A percentile compares a stretch with the other conserved stretches of the same genome.
Evolutionary conservation across 1,140 invertebrate genomes (phyloP).

Genomic region (Bicyclus anynana): DNA sequence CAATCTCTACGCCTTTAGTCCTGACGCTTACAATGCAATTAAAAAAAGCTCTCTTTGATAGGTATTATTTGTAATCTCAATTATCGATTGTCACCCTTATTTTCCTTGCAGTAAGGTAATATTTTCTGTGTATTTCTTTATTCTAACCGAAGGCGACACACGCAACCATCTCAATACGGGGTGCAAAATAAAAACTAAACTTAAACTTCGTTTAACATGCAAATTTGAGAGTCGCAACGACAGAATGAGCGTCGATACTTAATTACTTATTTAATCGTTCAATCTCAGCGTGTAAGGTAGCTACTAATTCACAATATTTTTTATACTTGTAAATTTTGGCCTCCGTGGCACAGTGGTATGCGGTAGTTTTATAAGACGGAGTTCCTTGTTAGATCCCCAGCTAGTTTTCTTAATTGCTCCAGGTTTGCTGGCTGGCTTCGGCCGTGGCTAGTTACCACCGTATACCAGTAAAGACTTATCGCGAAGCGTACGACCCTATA

Average conservation of each 20-base stretch:
- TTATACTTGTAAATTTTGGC: background rate
- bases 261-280: constrained; percentile 75
- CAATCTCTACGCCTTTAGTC: constrained; percentile 71
- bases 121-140: background rate
- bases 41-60: constrained; percentile 54
- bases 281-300: constrained; percentile 58
- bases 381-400: too few species aligned
- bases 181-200: constrained; percentile 64
- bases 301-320: constrained; percentile 25
- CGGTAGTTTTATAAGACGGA: too few species aligned
- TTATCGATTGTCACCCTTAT: background rate
- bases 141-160: constrained; percentile 16
- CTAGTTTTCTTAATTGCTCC: too few species aligned
- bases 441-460: too few species aligned
- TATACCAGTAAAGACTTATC: too few species aligned
- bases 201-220: constrained; percentile 76
- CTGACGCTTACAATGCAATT: constrained; percentile 71
- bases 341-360: background rate
- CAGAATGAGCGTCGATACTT: constrained; percentile 74
- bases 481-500: too few species aligned
- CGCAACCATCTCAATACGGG: constrained; percentile 64
- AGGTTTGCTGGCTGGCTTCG: too few species aligned
- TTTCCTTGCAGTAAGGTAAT: background rate
- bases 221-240: constrained; percentile 73
- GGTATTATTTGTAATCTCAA: constrained; percentile 30